Percentiles rank a stretch among this genome's conserved stretches.
phyloP scores from a whole-genome alignment of 1,140 invertebrate species.

The Neodiprion pinetum region DNA sequence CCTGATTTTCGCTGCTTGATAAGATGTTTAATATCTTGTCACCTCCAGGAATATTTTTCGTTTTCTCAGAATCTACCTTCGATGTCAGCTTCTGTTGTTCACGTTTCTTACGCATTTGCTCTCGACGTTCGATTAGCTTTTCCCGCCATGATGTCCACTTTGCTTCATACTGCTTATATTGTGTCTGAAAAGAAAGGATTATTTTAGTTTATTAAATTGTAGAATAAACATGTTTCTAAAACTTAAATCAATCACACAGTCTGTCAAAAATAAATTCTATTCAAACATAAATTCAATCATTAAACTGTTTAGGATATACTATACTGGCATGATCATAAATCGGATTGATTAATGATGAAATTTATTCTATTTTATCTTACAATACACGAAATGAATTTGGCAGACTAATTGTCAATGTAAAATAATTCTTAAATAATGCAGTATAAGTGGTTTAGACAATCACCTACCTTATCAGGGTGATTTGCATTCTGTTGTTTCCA shows the following conservation, averaged over 20 bases:
- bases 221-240: neutral
- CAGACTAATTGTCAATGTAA: too few species aligned
- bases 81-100: slow-evolving; percentile 55
- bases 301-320: too few species aligned
- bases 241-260: too few species aligned
- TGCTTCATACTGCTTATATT: slow-evolving; percentile 82
- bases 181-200: slow-evolving; percentile 55
- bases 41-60: slow-evolving; percentile 50
- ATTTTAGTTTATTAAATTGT: slow-evolving; percentile 6
- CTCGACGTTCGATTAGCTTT: slow-evolving; percentile 77
- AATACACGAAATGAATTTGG: too few species aligned
- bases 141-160: slow-evolving; percentile 83
- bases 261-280: too few species aligned
- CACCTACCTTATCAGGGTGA: slow-evolving; percentile 79
- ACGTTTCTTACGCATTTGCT: slow-evolving; percentile 78
- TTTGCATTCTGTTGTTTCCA: slow-evolving; percentile 86
- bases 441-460: neutral
- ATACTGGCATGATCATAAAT: too few species aligned
- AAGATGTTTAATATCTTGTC: slow-evolving; percentile 59
- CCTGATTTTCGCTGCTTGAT: slow-evolving; percentile 58
- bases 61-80: slow-evolving; percentile 46
- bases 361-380: too few species aligned
- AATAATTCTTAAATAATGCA: too few species aligned
- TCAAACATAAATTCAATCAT: too few species aligned
- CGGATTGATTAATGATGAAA: too few species aligned